Base-by-base conservation (phyloP, 1,140 invertebrate genomes). In the Orius laevigatus region DNA sequence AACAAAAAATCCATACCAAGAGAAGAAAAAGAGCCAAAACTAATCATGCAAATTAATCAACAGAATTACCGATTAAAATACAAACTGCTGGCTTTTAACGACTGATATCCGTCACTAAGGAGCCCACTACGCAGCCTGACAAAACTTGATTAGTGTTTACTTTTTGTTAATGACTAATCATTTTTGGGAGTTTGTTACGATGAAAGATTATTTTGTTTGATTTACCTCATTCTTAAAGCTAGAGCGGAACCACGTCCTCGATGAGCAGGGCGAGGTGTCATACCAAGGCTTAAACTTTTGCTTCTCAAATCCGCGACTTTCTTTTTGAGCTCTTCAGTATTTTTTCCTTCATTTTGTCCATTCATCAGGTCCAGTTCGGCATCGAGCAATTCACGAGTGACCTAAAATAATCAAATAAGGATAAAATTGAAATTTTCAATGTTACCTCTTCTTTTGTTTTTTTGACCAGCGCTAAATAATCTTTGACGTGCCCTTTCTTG, bases 311-410 rank as follows among this genome's bases (percentile, higher is more conserved):
- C 82, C 1, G 68, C 67, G 10, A 89, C 70, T 58, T 74, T 78
- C 56, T 77, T 78, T 48, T 78, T 71, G 32, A 90, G 60, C 51
- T 82, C 80, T 0, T 75, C 70, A 1, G 78, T 77, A 54, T 86
- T 83, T 53, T 77, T 77, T 0, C 81, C 81, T 57, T 78, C 77
- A 59, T 84, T 81, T 58, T 87, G 79, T 52, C 82, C 83, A 2
- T 78, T 83, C 58, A 88, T 85, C 47, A 90, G 67, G 62, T 92
- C 88, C 54, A 92, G 63, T 64, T 92, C 88, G 0, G 83, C 82
- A 59, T 92, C 88, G 12, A 92, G 63, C 36, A 92, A 78, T 60
- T 90, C 84, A 58, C 81, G 83, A 61, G 85, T 78, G 0, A 80
- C 70, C 63, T 86, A 72, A 25, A 47, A 42, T 6, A 5, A 42